A percentile compares a stretch with the other conserved stretches of the same genome.
Evolutionary conservation across 2,797 vertebrate genomes (phyloP).

Genomic region (Sitta carolinensis): DNA sequence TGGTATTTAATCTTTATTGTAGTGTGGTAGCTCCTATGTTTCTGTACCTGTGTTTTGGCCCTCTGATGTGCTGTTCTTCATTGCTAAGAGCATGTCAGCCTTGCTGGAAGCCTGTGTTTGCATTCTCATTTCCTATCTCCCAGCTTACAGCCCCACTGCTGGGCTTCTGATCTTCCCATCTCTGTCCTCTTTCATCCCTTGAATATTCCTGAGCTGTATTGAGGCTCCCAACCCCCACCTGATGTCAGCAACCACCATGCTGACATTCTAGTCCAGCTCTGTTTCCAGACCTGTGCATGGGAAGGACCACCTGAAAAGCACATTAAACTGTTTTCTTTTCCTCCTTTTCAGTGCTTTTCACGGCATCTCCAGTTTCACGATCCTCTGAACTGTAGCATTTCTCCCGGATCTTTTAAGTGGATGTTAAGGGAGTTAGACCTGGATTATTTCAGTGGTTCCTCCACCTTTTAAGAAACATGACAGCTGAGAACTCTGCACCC

Average conservation of each 20-base stretch:
- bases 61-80: rapidly evolving
- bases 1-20: not conserved
- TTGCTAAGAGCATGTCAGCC: not conserved
- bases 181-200: not conserved
- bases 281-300: not conserved
- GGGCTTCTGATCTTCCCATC: not conserved
- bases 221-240: not conserved
- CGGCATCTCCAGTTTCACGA: not conserved
- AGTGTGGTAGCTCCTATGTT: not conserved
- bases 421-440: not conserved
- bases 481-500: not conserved
- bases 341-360: not conserved
- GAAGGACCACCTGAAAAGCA: not conserved
- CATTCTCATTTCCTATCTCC: not conserved
- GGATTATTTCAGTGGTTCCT: not conserved
- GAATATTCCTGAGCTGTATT: not conserved
- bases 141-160: not conserved
- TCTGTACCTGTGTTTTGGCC: not conserved
- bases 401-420: not conserved
- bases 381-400: not conserved
- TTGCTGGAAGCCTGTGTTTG: not conserved
- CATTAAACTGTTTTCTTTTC: not conserved
- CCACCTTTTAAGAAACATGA: not conserved
- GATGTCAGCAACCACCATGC: not conserved
- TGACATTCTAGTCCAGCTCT: not conserved